Evolutionary conservation across 53 echinoderm and acorn worm species (phyloP), one percentile per base, ranked within the genome.

Genomic region (Zoroaster sp.): DNA sequence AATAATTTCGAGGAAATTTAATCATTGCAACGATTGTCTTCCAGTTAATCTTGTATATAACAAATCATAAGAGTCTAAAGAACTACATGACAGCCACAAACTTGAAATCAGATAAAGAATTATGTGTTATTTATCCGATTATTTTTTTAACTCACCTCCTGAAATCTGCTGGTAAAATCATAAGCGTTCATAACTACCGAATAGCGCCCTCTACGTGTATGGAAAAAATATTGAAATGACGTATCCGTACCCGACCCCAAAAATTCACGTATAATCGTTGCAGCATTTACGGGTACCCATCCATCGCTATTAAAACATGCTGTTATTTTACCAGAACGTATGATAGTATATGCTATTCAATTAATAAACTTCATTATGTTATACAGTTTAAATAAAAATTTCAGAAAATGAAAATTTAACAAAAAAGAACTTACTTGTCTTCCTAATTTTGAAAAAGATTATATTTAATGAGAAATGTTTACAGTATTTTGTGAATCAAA

Each of bases 151-250:
- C 47, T 85, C 14, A 45, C 85, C 51, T 63, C 38, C 46, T 8
- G 35, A 4, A 2, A 7, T 47, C 36, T 46, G 47, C 34, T 30
- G 34, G 4, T 14, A 47, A 49, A 49, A 85, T 43, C 66, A 17
- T 81, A 31, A 71, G 83, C 83, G 69, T 83, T 83, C 85, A 85
- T 85, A 85, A 31, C 85, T 85, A 85, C 69, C 70, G 69, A 71
- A 85, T 35, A 85, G 85, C 85, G 85, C 85, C 85, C 85, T 85
- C 85, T 70, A n/a, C n/a, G n/a, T n/a, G n/a, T n/a, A n/a, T n/a
- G n/a, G n/a, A n/a, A n/a, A n/a, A n/a, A n/a, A n/a, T n/a, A n/a
- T n/a, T n/a, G n/a, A n/a, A n/a, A n/a, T n/a, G n/a, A n/a, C n/a
- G n/a, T n/a, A n/a, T n/a, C n/a, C n/a, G n/a, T n/a, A n/a, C n/a